These are phyloP conservation scores for Gastrophryne carolinensis DNA, from an alignment of 2,797 vertebrate genomes.

Conservation along the genomic window DNA sequence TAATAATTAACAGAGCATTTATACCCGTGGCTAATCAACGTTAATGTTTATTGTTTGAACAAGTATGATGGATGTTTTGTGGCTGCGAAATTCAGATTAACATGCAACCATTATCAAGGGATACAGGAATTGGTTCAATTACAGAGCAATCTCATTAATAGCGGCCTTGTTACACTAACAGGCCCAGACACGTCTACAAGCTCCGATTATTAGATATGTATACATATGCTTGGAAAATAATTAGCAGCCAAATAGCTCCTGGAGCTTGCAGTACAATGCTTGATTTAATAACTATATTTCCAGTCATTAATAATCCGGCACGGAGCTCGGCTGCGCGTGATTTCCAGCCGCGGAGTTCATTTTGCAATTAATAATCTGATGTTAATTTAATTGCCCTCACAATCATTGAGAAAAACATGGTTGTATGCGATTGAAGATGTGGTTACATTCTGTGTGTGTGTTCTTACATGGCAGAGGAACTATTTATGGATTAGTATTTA, in stretches of 20 bases:
- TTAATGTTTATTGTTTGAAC: constrained; percentile 89
- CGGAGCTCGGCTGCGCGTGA: neutral
- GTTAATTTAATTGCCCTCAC: constrained; percentile 9
- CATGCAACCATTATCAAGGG: constrained; percentile 91
- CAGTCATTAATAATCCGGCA: neutral
- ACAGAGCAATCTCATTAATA: constrained; percentile 95
- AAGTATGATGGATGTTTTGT: constrained; percentile 91
- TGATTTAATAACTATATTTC: constrained; percentile 30
- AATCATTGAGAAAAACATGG: neutral
- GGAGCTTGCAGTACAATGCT: constrained; percentile 8
- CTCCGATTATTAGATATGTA: constrained; percentile 86
- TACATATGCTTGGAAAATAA: constrained; percentile 85
- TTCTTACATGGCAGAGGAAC: no score
- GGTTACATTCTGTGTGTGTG: neutral
- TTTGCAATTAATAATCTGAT: constrained; percentile 16
- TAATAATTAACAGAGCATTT: constrained; percentile 79
- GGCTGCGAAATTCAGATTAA: constrained; percentile 88
- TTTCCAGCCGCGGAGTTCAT: neutral
- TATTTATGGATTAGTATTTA: no score
- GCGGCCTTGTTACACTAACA: constrained; percentile 86
- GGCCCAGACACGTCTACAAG: constrained; percentile 76
- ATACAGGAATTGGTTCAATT: constrained; percentile 94
- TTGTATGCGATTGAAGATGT: neutral
- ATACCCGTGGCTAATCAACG: constrained; percentile 66
- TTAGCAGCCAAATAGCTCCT: constrained; percentile 57